Percentiles rank a stretch among this genome's conserved stretches.
Evolutionary conservation across 2,113 vertebrate species (phyloP).

Genomic region (Peucedramus taeniatus): DNA sequence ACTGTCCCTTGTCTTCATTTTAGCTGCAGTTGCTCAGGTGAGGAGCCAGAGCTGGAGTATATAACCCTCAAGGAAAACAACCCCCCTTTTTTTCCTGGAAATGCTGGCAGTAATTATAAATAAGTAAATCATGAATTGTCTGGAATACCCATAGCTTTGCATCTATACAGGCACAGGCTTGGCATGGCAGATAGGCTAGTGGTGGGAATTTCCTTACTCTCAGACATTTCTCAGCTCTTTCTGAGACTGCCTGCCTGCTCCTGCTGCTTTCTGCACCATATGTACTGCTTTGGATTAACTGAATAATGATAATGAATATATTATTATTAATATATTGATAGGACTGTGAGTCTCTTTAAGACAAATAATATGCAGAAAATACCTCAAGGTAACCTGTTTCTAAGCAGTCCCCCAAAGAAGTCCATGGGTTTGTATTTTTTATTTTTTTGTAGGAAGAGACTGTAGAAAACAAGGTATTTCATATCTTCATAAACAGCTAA

Average conservation of each 20-base stretch:
- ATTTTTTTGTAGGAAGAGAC: not conserved
- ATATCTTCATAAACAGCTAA: slow-evolving; percentile 30
- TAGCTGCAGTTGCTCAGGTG: not conserved
- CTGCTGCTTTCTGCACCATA: not conserved
- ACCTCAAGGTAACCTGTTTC: not conserved
- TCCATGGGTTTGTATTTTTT: not conserved
- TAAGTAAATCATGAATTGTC: not conserved
- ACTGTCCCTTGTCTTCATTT: not conserved
- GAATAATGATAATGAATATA: not conserved
- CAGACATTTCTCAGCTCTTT: not conserved
- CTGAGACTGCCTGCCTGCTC: not conserved
- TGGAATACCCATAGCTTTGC: not conserved
- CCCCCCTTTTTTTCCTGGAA: not conserved
- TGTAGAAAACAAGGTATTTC: not conserved
- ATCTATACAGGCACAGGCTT: not conserved
- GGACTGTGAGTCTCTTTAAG: not conserved
- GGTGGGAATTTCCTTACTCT: not conserved
- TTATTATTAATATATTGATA: not conserved
- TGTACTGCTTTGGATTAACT: not conserved
- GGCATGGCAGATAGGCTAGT: not conserved
- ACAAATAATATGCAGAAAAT: not conserved
- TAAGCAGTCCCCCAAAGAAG: not conserved
- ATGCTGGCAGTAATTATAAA: not conserved
- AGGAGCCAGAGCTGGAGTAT: not conserved
- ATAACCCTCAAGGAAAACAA: not conserved